Base-by-base conservation (phyloP, 2,888 invertebrate species). In the Lathronympha strigana region DNA sequence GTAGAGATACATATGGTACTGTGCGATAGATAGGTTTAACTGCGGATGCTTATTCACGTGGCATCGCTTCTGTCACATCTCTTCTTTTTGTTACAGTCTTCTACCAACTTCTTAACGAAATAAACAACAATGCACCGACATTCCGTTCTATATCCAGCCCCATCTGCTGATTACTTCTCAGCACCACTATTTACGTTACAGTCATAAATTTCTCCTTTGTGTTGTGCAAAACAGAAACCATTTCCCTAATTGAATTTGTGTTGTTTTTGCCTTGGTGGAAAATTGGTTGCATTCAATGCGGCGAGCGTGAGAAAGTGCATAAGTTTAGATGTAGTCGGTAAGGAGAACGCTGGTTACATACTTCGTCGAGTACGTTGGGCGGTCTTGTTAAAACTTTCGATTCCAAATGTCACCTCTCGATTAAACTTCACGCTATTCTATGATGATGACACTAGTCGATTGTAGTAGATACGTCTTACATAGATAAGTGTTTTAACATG, bases 211-310 rank as follows among this genome's bases (percentile, higher is more conserved):
- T 76, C 77, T 77, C 79, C 77, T 77, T 81, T 78, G 79, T 81
- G 81, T 80, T 82, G 79, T 77, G 77, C 81, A 77, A 78, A 83
- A 78, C 83, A 87, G 81, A 83, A 83, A 84, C 83, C 84, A 85
- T 85, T 85, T 85, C 75, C 83, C 84, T 90, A 90, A 90, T 90
- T 89, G 88, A 90, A 90, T 88, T 87, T 84, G 86, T 88, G 84
- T 86, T 88, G 87, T 87, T 88, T 87, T 88, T 84, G 80, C 80
- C 80, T 78, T 81, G 78, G 82, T 81, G 82, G 86, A 88, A 89
- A 89, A 90, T 90, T 90, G 87, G 84, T 81, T 87, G 80, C 84
- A 84, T 84, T 83, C 78, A 79, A 77, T 78, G 76, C 74, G 61
- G 76, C 66, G 78, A 82, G 79, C 88, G 89, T 89, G 89, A 88